A percentile compares a stretch with the other conserved stretches of the same genome.
phyloP scores from a whole-genome alignment of 2,113 vertebrate genomes.

The Bettongia penicillata region DNA sequence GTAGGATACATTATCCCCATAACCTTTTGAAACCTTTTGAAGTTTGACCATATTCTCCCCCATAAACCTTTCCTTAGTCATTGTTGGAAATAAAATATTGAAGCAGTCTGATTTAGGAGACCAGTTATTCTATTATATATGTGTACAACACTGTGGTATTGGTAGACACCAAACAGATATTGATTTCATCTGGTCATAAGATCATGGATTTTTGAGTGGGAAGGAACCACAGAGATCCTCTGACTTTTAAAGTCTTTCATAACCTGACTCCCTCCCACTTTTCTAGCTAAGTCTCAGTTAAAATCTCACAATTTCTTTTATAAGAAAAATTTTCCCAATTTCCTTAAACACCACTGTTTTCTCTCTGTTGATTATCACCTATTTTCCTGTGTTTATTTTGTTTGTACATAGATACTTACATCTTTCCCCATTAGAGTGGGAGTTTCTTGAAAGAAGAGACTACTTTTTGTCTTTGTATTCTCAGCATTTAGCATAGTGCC shows the following conservation, averaged over 20 bases:
- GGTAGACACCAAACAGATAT: slow-evolving; percentile 57
- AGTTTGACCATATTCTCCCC: slow-evolving; percentile 44
- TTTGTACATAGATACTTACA: not conserved
- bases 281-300: not conserved
- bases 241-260: not conserved
- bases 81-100: slow-evolving; percentile 40
- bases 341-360: not conserved
- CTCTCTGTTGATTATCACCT: not conserved
- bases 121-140: slow-evolving; percentile 54
- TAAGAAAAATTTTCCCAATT: not conserved
- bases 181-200: not conserved
- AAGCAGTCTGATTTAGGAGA: slow-evolving; percentile 23
- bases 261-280: not conserved
- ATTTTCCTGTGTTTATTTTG: not conserved
- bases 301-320: not conserved
- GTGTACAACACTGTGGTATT: slow-evolving; percentile 51
- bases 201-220: not conserved
- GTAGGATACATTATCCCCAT: slow-evolving; percentile 54
- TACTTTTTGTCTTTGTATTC: not conserved
- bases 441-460: not conserved
- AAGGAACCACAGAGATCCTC: not conserved
- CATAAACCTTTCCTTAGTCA: slow-evolving; percentile 52
- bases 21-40: slow-evolving; percentile 51
- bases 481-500: not conserved
- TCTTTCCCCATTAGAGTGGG: not conserved